Evolutionary conservation across 2,113 vertebrate genomes (phyloP).

Genomic region (Petaurus breviceps): DNA sequence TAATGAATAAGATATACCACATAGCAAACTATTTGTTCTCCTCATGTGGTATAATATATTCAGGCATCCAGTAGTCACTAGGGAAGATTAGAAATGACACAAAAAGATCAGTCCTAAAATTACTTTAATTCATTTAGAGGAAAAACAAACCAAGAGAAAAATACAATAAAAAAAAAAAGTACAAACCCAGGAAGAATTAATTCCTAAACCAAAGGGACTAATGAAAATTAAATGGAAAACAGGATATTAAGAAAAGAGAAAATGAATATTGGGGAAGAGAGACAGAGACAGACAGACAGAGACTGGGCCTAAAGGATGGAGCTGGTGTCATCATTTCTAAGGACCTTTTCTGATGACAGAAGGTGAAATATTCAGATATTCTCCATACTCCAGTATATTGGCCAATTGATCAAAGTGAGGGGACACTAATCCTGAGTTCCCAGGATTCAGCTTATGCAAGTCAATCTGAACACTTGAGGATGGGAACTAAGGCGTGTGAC

Average conservation of each 20-base stretch:
- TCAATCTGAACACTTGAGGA: neutral
- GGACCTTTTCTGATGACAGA: conserved; percentile 9
- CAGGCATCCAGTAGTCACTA: conserved; percentile 60
- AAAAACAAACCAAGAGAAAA: neutral
- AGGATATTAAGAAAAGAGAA: conserved; percentile 65
- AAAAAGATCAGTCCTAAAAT: conserved; percentile 72
- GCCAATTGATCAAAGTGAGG: neutral
- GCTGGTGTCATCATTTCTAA: conserved; percentile 28
- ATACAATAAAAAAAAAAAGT: conserved; percentile 68
- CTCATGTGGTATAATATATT: conserved; percentile 62
- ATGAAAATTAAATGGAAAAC: conserved; percentile 65
- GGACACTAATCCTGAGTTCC: neutral
- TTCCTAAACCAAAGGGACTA: conserved; percentile 61
- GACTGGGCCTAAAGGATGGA: conserved; percentile 16
- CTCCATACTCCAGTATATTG: neutral
- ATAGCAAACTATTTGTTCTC: conserved; percentile 61
- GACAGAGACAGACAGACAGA: conserved; percentile 34
- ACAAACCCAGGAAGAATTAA: conserved; percentile 76
- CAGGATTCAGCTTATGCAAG: neutral
- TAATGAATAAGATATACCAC: conserved; percentile 72
- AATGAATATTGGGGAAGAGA: conserved; percentile 46
- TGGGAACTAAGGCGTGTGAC: neutral
- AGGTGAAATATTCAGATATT: neutral
- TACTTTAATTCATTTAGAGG: conserved; percentile 75
- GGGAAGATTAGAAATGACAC: conserved; percentile 62